Percentiles rank a stretch among this genome's conserved stretches.
Conservation (phyloP, 1,140 invertebrate species). For the Drosophila biarmipes region DNA sequence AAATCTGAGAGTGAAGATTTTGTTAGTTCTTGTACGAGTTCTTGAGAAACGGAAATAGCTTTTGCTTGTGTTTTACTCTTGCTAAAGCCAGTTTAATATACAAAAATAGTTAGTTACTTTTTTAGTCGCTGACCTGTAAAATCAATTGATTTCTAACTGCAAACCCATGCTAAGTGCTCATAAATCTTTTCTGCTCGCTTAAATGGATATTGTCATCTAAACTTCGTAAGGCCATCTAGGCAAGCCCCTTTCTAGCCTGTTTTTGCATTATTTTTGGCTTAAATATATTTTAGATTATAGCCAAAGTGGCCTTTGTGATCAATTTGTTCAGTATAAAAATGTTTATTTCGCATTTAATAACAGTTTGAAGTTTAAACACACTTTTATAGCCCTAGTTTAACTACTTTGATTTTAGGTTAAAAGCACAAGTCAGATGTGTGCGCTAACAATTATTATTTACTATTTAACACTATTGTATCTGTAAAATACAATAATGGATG, state of each 20-base stretch:
- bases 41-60: constrained; percentile 7
- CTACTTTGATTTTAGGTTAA: too few species aligned
- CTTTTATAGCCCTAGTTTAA: neutral
- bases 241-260: constrained; percentile 4
- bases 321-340: neutral
- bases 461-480: too few species aligned
- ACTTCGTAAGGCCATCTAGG: constrained; percentile 4
- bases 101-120: neutral
- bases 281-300: constrained; percentile 1
- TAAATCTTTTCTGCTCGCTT: neutral
- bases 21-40: constrained; percentile 6
- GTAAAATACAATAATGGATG: too few species aligned
- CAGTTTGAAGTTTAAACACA: neutral
- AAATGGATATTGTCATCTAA: neutral
- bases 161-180: neutral
- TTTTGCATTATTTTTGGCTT: constrained; percentile 3
- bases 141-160: constrained; percentile 7
- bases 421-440: too few species aligned
- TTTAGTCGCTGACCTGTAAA: neutral
- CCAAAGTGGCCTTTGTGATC: constrained; percentile 6
- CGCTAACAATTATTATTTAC: too few species aligned
- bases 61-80: constrained; percentile 3
- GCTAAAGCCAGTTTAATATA: neutral
- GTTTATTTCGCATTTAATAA: neutral
- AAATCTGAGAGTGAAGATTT: constrained; percentile 8